Percentiles rank a stretch among this genome's conserved stretches.
Evolutionary conservation across 1,140 invertebrate genomes (phyloP).

Genomic region (Harpegnathos saltator): DNA sequence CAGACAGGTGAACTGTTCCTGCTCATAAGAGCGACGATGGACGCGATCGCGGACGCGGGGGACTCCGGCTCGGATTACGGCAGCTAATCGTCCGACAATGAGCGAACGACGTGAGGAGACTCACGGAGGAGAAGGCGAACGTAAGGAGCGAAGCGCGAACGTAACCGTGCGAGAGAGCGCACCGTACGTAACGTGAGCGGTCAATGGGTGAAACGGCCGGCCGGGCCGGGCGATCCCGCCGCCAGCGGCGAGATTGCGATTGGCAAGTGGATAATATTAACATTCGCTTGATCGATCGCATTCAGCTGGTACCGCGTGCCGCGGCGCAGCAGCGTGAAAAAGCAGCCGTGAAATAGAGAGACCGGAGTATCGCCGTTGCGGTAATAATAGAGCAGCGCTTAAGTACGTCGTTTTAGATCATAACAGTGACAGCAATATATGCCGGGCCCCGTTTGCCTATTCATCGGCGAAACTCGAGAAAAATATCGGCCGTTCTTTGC

Average conservation of each 20-base stretch:
- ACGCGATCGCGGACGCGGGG: slow-evolving; percentile 49
- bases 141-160: slow-evolving; percentile 48
- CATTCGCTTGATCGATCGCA: not conserved
- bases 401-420: slow-evolving; percentile 31
- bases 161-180: slow-evolving; percentile 13
- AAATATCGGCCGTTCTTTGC: slow-evolving; percentile 11
- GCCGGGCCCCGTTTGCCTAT: not conserved
- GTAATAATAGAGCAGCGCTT: slow-evolving; percentile 24
- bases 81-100: slow-evolving; percentile 69
- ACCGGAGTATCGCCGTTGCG: not conserved
- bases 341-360: not conserved
- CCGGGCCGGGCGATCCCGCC: slow-evolving; percentile 2
- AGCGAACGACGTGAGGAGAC: slow-evolving; percentile 40
- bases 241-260: not conserved
- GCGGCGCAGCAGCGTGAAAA: no score
- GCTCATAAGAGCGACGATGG: slow-evolving; percentile 60
- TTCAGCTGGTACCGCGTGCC: no score
- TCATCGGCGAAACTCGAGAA: slow-evolving; percentile 19
- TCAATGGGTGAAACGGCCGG: no score
- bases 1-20: slow-evolving; percentile 73
- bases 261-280: slow-evolving; percentile 22
- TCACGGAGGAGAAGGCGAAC: not conserved
- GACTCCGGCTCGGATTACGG: slow-evolving; percentile 47
- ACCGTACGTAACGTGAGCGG: not conserved
- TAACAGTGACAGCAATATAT: slow-evolving; percentile 42